These are phyloP conservation scores for Megaustenia siamemsis DNA, from an alignment of 2,888 invertebrate species.

Conservation along the genomic window DNA sequence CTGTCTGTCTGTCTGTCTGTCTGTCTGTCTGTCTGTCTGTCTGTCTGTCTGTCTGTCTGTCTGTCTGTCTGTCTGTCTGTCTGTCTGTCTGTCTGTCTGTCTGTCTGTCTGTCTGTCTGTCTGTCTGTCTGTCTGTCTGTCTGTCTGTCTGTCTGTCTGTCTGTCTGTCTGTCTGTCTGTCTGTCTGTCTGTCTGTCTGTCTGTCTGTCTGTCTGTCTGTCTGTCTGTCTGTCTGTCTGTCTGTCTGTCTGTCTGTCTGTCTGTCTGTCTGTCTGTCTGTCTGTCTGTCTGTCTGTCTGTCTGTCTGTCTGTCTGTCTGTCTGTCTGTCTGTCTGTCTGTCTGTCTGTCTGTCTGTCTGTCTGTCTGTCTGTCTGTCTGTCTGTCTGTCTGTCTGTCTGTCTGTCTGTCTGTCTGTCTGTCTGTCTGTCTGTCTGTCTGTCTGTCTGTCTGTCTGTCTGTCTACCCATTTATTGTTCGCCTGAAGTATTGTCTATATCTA, in stretches of 20 bases:
- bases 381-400: slow-evolving; percentile 1
- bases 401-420: too few species aligned
- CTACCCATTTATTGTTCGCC: too few species aligned
- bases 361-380: slow-evolving; percentile 3
- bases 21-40: not conserved
- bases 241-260: slow-evolving; percentile 19
- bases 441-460: too few species aligned
- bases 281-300: slow-evolving; percentile 13
- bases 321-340: slow-evolving; percentile 12
- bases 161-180: not conserved
- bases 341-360: slow-evolving; percentile 18
- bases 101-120: slow-evolving; percentile 13
- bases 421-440: too few species aligned
- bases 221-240: not conserved
- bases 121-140: slow-evolving; percentile 4
- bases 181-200: not conserved
- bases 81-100: slow-evolving; percentile 5
- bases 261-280: slow-evolving; percentile 12
- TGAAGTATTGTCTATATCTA: too few species aligned
- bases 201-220: not conserved
- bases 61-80: not conserved
- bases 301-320: not conserved
- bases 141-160: slow-evolving; percentile 15
- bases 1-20: not conserved
- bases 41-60: not conserved